Percentiles rank a stretch among this genome's conserved stretches.
phyloP scores from a whole-genome alignment of 1,140 invertebrate species.

The Drosophila obscura region DNA sequence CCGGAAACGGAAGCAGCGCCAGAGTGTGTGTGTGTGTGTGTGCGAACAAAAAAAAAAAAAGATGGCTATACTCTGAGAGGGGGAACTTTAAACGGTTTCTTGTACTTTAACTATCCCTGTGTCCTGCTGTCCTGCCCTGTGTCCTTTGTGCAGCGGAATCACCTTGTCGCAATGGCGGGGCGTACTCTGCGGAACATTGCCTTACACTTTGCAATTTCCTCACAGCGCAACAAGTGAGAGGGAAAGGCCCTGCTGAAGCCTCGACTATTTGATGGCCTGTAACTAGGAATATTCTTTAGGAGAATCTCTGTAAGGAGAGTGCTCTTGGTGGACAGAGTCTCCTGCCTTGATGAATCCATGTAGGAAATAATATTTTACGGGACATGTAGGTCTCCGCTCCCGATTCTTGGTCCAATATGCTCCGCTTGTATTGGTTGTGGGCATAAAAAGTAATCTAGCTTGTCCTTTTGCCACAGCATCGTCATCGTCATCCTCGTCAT shows the following conservation, averaged over 20 bases:
- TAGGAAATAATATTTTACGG: background rate
- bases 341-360: too few relatives aligned
- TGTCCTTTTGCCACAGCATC: conserved; percentile 3
- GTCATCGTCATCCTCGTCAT: background rate
- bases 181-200: conserved; percentile 8
- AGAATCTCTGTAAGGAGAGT: too few relatives aligned
- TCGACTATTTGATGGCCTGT: too few relatives aligned
- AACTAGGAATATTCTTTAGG: too few relatives aligned
- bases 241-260: too few relatives aligned
- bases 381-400: background rate
- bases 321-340: too few relatives aligned
- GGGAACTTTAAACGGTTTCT: conserved; percentile 43
- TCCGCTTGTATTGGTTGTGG: too few relatives aligned
- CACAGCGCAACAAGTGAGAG: conserved; percentile 7
- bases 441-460: conserved; percentile 2
- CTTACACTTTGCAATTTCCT: conserved; percentile 37
- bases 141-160: too few relatives aligned
- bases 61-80: conserved; percentile 13
- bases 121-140: background rate
- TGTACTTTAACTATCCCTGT: conserved; percentile 1
- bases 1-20: conserved; percentile 64
- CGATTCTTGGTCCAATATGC: too few relatives aligned
- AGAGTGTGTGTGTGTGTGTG: conserved; percentile 39
- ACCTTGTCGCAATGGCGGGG: background rate
- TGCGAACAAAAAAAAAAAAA: conserved; percentile 39